Evolutionary conservation across 2,888 invertebrate genomes (phyloP), one percentile per base, ranked within the genome.

Genomic region (Meliscaeva auricollis): DNA sequence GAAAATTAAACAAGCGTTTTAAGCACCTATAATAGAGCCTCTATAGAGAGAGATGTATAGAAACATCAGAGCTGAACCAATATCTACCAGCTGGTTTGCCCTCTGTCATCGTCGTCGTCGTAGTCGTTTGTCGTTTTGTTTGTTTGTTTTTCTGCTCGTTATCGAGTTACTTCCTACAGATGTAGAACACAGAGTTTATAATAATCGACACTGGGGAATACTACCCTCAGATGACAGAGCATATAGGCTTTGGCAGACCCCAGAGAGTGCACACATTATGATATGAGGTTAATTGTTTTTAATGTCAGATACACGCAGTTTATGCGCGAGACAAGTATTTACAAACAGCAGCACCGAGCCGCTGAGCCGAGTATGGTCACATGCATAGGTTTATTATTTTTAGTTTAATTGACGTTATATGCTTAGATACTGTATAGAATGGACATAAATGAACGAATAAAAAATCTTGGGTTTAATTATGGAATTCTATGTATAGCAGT

Each of bases 231-330:
- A 7, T 11, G 6, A 8, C 11, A 13, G 38, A 35, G 6, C 35
- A 35, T 9, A 35, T n/a, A 35, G 6, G 35, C 35, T 35, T 6
- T 9, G 35, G 38, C 66, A 60, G 56, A 64, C 50, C 58, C 41
- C 64, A 58, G 48, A 22, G 50, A 48, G 76, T 48, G 17, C 48
- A 54, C 26, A 66, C 66, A 50, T 69, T 72, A 38, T 75, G 75
- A 75, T 84, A 84, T 84, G 79, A 84, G 84, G 84, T 84, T 84
- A 84, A 84, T 84, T 84, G 80, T 75, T 84, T 84, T 80, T 76
- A 76, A 84, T 84, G 84, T 76, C 70, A 68, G 52, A 79, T 79
- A 80, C 74, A 72, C 44, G 70, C 70, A 46, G 56, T 58, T 70
- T 75, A 60, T 72, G 79, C 35, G 60, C 17, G 20, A 66, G 35